phyloP scores from a whole-genome alignment of 2,113 vertebrate species.

The Pungitius pungitius region DNA sequence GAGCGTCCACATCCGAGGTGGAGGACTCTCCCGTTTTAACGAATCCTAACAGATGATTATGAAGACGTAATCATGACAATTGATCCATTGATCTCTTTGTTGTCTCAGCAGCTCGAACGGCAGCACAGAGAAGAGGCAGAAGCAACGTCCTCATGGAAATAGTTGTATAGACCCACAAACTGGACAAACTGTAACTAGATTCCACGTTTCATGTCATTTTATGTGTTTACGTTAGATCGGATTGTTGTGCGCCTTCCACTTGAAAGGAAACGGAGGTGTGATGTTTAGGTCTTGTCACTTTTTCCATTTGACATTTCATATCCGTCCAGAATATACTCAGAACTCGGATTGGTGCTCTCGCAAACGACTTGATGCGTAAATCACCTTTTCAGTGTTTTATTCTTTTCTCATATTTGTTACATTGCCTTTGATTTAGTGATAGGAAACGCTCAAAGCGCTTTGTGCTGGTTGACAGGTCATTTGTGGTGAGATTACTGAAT shows the following conservation, averaged over 20 bases:
- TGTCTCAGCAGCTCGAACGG: constrained; percentile 15
- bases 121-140: neutral
- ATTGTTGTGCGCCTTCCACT: no score
- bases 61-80: neutral
- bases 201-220: neutral
- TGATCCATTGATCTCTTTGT: neutral
- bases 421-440: no score
- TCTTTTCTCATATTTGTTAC: neutral
- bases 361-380: neutral
- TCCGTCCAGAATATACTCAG: neutral
- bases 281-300: neutral
- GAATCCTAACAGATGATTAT: no score
- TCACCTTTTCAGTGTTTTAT: neutral
- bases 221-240: neutral
- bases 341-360: neutral
- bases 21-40: neutral
- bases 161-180: neutral
- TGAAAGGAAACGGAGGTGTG: neutral
- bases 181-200: neutral
- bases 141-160: constrained; percentile 46
- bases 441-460: no score
- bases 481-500: no score
- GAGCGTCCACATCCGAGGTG: neutral
- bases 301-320: constrained; percentile 1
- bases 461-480: no score